Percentiles rank a stretch among this genome's conserved stretches.
These are phyloP conservation scores for Remorina albescens DNA, from an alignment of 2,797 vertebrate species.

Conservation along the genomic window DNA sequence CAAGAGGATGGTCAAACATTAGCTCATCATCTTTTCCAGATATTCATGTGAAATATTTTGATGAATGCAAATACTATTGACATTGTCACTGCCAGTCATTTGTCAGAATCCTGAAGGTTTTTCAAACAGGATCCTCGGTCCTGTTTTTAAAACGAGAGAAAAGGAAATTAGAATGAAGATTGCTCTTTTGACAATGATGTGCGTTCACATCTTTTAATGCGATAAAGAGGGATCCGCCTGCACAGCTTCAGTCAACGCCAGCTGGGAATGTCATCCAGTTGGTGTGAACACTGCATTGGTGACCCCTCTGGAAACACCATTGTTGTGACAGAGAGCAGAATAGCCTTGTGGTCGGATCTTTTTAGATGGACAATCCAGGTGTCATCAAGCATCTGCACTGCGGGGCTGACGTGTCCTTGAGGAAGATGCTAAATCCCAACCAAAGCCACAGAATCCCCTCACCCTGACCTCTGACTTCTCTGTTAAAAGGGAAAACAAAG, in stretches of 20 bases:
- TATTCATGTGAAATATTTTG: background rate
- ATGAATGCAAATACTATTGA: background rate
- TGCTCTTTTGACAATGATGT: background rate
- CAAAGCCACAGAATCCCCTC: background rate
- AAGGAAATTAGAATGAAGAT: constrained; percentile 20
- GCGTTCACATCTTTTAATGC: constrained; percentile 39
- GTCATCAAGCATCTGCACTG: constrained; percentile 28
- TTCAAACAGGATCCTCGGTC: background rate
- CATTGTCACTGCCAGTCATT: constrained; percentile 17
- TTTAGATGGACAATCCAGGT: constrained; percentile 23
- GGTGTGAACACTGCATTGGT: constrained; percentile 59
- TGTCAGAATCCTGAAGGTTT: background rate
- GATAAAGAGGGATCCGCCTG: constrained; percentile 34
- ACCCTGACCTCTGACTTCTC: constrained; percentile 31
- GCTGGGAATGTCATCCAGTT: constrained; percentile 52
- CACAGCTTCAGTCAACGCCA: constrained; percentile 19
- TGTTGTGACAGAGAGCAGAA: constrained; percentile 36
- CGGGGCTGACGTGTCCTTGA: constrained; percentile 27
- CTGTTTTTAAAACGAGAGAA: constrained; percentile 2
- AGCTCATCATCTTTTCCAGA: background rate
- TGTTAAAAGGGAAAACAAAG: background rate
- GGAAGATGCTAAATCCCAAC: background rate
- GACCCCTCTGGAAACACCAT: constrained; percentile 40
- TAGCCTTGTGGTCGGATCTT: constrained; percentile 12
- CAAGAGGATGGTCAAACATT: background rate